Conservation (phyloP, 2,888 invertebrate genomes). For the Hymenopus coronatus region DNA sequence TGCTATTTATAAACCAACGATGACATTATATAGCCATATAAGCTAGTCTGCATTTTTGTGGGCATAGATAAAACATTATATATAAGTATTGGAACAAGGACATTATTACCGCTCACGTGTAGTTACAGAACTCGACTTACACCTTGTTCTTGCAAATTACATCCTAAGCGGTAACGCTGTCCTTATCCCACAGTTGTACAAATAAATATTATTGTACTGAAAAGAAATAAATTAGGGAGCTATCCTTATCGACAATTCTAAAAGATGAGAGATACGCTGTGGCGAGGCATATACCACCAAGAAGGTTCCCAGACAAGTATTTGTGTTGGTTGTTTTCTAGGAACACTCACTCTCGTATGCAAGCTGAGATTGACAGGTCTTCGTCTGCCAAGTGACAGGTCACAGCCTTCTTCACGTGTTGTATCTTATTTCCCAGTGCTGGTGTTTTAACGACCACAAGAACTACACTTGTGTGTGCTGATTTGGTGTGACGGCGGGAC, state of each 20-base stretch:
- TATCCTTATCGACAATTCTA: neutral
- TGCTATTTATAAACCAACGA: no score
- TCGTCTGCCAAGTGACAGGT: conserved; percentile 8
- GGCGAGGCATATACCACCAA: neutral
- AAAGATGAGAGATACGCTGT: neutral
- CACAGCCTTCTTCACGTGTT: conserved; percentile 1
- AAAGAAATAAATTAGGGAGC: no score
- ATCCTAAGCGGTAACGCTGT: no score
- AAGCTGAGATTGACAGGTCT: conserved; percentile 17
- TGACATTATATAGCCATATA: no score
- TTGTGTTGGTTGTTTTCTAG: neutral
- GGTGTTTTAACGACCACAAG: conserved; percentile 19
- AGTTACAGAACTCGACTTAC: no score
- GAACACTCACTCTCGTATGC: neutral
- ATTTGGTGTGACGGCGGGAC: conserved; percentile 21
- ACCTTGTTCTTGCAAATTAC: no score
- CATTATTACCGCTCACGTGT: no score
- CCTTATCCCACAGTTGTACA: no score
- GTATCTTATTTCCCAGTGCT: conserved; percentile 20
- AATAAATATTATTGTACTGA: no score
- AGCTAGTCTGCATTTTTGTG: no score
- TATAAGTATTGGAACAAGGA: no score
- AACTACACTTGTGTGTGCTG: neutral
- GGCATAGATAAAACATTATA: no score
- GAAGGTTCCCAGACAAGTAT: neutral